These are phyloP conservation scores for Microhierax caerulescens DNA, from an alignment of 2,797 vertebrate genomes.

Conservation along the genomic window DNA sequence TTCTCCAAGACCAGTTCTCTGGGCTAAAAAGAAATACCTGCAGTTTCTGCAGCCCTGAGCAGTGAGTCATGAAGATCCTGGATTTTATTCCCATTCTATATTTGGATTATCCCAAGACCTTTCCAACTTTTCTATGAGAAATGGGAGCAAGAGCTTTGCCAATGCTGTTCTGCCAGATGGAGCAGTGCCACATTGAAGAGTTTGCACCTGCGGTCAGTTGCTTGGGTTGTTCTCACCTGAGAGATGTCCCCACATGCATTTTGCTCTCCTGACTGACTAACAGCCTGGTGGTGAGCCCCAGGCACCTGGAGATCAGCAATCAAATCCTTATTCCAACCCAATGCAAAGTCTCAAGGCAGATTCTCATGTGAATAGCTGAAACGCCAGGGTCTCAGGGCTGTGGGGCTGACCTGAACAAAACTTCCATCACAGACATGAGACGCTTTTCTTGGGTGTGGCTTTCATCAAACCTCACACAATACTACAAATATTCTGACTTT, in stretches of 20 bases:
- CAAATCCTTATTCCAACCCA: background rate
- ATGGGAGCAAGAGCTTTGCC: background rate
- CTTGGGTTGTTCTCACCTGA: background rate
- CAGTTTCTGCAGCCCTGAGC: background rate
- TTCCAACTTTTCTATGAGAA: background rate
- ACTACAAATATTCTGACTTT: background rate
- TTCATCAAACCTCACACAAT: background rate
- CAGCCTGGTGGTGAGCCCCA: background rate
- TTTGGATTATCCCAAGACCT: background rate
- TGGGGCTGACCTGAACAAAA: background rate
- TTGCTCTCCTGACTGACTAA: background rate
- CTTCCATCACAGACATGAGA: background rate
- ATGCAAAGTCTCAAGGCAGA: background rate
- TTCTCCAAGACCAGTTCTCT: background rate
- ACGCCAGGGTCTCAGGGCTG: background rate
- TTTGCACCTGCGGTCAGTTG: background rate
- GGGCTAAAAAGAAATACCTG: background rate
- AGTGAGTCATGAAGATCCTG: background rate
- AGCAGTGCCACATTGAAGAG: background rate
- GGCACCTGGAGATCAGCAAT: background rate
- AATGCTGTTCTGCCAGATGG: background rate
- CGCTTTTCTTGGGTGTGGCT: rapidly evolving
- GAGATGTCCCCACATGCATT: background rate
- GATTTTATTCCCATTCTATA: background rate
- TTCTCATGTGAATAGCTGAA: background rate